Base-by-base conservation (phyloP, 2,797 vertebrate genomes). In the Schizopygopsis malacanthus region DNA sequence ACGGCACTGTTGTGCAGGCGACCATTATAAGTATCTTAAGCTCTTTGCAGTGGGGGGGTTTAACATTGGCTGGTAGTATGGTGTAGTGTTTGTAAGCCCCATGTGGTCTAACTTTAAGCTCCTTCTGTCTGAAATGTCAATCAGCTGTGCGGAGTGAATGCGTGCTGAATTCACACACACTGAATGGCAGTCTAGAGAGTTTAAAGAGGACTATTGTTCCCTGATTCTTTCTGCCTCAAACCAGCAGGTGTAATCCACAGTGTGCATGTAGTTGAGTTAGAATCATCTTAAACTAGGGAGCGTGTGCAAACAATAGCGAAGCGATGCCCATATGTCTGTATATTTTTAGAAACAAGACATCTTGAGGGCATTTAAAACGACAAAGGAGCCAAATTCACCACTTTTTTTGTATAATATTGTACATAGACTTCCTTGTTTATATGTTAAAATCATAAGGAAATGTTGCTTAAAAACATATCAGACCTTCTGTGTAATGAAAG, bases 71-170 rank as follows among this genome's bases (percentile, higher is more conserved):
- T 79, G 86, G 80, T 88, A 84, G 50, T 22, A 41, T 80, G 87
- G 85, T 89, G 89, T 83, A 79, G 56, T 85, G 80, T 87, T 54
- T 82, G 72, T 89, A 75, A 83, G 81, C 91, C 92, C 90, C 91
- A 89, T 91, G 91, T 89, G 92, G 90, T 90, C 82, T 73, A 86
- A 81, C 89, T 91, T 91, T 93, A 94, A 94, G 92, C 93, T 90
- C 91, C 92, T 92, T 94, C 94, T 92, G 91, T 92, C 89, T 92
- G 82, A 89, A 89, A 91, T 89, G 92, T 86, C 90, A 90, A 87
- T 92, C 87, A 87, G 79, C 67, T 87, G 83, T 54, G 87, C 13
- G 1, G 67, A 78, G 50, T 88, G 91, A 91, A 87, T 87, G 90
- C 83, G 20, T 70, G 75, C 83, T 81, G 85, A 93, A 92, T 93